These are phyloP conservation scores for Lophura nycthemera DNA, from an alignment of 2,113 vertebrate genomes.

Conservation along the genomic window DNA sequence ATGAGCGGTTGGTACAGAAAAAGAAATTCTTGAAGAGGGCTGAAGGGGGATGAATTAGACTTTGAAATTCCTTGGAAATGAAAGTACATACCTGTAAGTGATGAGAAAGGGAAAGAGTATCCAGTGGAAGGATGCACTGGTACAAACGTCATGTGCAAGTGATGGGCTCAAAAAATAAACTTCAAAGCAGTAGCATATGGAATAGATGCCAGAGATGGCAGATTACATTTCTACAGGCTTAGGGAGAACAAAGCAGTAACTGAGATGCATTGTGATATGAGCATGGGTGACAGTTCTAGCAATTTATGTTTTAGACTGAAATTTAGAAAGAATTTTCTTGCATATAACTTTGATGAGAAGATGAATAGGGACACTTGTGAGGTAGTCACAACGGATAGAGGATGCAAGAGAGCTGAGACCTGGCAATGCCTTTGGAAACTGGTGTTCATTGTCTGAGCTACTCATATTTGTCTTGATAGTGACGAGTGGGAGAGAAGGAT, in stretches of 20 bases:
- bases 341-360: background rate
- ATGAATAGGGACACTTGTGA: background rate
- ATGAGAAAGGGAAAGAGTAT: background rate
- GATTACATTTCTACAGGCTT: background rate
- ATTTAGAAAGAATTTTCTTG: background rate
- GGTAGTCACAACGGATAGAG: background rate
- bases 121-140: background rate
- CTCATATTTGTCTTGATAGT: background rate
- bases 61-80: background rate
- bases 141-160: background rate
- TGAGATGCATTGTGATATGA: rapidly evolving
- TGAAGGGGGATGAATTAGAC: background rate
- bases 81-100: background rate
- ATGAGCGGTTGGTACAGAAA: background rate
- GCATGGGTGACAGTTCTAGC: background rate
- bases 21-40: background rate
- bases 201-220: background rate
- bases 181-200: background rate
- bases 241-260: background rate
- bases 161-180: background rate
- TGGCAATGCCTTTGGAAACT: background rate
- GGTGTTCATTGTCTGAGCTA: background rate
- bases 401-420: background rate
- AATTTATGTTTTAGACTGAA: background rate
- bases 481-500: background rate